Conservation (phyloP, 1,140 invertebrate species). For the fruit fly (Drosophila melanogaster) region DNA sequence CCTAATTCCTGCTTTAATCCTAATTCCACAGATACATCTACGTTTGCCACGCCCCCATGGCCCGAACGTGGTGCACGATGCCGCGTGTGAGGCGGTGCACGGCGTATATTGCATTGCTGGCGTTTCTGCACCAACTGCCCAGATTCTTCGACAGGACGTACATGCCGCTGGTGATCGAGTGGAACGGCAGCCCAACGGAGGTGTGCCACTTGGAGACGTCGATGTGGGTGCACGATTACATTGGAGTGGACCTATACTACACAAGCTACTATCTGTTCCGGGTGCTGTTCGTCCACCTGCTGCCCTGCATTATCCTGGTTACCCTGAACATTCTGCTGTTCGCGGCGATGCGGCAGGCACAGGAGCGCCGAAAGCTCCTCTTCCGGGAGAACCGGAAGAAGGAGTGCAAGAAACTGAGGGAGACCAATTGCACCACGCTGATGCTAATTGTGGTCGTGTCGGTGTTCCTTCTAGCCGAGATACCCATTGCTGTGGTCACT, state of each 20-base stretch:
- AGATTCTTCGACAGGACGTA: slow-evolving; percentile 89
- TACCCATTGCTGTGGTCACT: slow-evolving; percentile 95
- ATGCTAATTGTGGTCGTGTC: slow-evolving; percentile 98
- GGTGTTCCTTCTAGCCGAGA: slow-evolving; percentile 95
- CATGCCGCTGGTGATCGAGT: slow-evolving; percentile 86
- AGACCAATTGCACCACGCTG: slow-evolving; percentile 95
- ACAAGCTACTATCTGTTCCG: slow-evolving; percentile 93
- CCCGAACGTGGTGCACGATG: slow-evolving; percentile 94
- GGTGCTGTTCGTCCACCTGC: slow-evolving; percentile 94
- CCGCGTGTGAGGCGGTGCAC: slow-evolving; percentile 91
- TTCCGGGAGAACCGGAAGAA: slow-evolving; percentile 94
- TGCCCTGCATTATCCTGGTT: slow-evolving; percentile 95
- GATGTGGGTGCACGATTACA: slow-evolving; percentile 87
- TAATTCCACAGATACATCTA: slow-evolving; percentile 89
- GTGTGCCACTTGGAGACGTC: slow-evolving; percentile 87
- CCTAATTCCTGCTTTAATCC: background rate
- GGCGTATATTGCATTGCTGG: slow-evolving; percentile 89
- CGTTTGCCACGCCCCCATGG: slow-evolving; percentile 94
- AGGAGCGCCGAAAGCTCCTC: slow-evolving; percentile 91
- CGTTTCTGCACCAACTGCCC: slow-evolving; percentile 91
- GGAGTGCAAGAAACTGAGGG: slow-evolving; percentile 92
- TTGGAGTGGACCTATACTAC: slow-evolving; percentile 91
- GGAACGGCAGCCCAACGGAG: slow-evolving; percentile 87
- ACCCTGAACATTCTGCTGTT: slow-evolving; percentile 95
- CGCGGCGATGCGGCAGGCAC: slow-evolving; percentile 92